Evolutionary conservation across 2,888 invertebrate genomes (phyloP), one percentile per base, ranked within the genome.

Genomic region (Amphipyra tragopoginis): DNA sequence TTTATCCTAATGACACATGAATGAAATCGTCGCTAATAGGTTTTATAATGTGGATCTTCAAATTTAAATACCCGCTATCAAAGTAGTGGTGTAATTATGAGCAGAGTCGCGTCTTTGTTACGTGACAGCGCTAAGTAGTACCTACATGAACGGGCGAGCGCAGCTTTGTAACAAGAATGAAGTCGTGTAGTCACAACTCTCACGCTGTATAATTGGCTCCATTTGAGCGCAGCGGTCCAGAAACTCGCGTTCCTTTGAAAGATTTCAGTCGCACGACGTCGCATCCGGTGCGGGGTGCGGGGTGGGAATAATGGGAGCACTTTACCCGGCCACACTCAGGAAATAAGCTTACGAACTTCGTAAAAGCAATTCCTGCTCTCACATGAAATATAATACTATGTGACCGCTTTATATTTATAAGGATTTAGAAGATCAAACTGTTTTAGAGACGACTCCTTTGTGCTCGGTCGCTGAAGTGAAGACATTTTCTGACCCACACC

Each of bases 331-430:
- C 90, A 89, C 90, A 89, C 90, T 86, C 92, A 91, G 94, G 94
- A 94, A 94, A 94, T 94, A 94, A 94, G 94, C 94, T 94, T 93
- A 92, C 90, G 90, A 93, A 94, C 93, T 93, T 89, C 90, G 88
- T 94, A 93, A 94, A 94, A 94, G 94, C 93, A 91, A 93, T 93
- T 93, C 86, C 90, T 86, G 78, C 90, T 92, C 91, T 72, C 92
- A 90, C 89, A 92, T 93, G 91, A 93, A 93, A 93, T 94, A 93
- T 94, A 92, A 93, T 86, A 88, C 88, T 85, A 86, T 88, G 89
- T 89, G 92, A 91, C 90, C 91, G 90, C 89, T 93, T 89, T 89
- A 90, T 93, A 93, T 93, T 93, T 92, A 93, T 93, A 90, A 91
- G 93, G 93, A 90, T 90, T 92, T 92, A 86, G 86, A 82, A 86